Conservation (phyloP, 1,140 invertebrate genomes). For the Psilanteris sp. region DNA sequence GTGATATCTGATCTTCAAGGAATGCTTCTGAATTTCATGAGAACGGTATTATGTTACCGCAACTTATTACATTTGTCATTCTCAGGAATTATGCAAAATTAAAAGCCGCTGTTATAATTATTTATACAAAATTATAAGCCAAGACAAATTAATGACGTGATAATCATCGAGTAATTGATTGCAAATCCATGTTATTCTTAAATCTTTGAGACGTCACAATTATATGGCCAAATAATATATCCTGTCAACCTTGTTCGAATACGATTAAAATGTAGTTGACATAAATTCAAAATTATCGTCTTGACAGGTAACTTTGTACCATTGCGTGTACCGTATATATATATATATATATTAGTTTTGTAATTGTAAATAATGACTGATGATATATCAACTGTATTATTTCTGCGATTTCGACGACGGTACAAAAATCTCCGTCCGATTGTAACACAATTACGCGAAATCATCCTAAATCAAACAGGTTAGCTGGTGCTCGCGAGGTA, state of each 20-base stretch:
- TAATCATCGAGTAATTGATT: not conserved
- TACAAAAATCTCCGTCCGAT: slow-evolving; percentile 38
- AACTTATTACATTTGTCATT: slow-evolving; percentile 24
- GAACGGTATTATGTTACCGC: slow-evolving; percentile 10
- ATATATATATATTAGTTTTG: too few relatives aligned
- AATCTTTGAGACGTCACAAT: too few relatives aligned
- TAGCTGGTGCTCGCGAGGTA: slow-evolving; percentile 11
- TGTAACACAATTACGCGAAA: slow-evolving; percentile 44
- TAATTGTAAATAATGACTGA: slow-evolving; percentile 22
- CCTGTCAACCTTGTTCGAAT: too few relatives aligned
- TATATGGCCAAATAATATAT: too few relatives aligned
- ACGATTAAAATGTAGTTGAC: too few relatives aligned
- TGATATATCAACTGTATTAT: slow-evolving; percentile 15
- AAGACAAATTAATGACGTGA: slow-evolving; percentile 12
- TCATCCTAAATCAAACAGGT: slow-evolving; percentile 43
- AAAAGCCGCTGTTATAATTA: slow-evolving; percentile 1
- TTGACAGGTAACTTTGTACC: too few relatives aligned
- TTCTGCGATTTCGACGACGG: not conserved
- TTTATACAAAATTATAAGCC: not conserved
- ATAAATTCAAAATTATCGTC: too few relatives aligned
- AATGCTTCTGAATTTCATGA: slow-evolving; percentile 66
- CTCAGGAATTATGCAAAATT: slow-evolving; percentile 30
- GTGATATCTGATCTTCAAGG: slow-evolving; percentile 65
- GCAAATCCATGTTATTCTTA: too few relatives aligned
- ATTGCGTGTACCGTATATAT: too few relatives aligned